phyloP scores from a whole-genome alignment of 1,140 invertebrate genomes.

The Yoshiicerus persimilis region DNA sequence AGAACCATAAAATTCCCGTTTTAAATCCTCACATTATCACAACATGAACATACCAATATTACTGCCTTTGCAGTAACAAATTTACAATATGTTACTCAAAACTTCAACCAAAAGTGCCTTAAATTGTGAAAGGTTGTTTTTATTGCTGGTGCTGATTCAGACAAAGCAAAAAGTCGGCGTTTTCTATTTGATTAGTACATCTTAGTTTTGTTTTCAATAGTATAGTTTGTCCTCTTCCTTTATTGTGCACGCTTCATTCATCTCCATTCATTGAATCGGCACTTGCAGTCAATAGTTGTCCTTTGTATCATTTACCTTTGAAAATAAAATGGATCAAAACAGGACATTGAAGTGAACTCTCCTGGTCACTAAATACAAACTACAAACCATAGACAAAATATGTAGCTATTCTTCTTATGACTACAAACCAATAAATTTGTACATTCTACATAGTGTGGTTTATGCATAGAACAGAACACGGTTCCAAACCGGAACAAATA shows the following conservation, averaged over 20 bases:
- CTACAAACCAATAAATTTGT: background rate
- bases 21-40: too few relatives aligned
- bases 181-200: background rate
- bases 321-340: background rate
- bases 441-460: background rate
- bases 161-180: background rate
- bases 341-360: background rate
- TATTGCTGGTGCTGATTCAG: background rate
- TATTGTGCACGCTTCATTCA: background rate
- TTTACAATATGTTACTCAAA: too few relatives aligned
- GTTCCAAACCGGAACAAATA: too few relatives aligned
- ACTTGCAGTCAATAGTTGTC: background rate
- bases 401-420: too few relatives aligned
- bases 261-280: background rate
- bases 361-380: background rate
- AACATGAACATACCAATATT: too few relatives aligned
- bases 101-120: too few relatives aligned
- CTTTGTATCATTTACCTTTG: background rate
- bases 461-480: background rate
- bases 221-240: background rate
- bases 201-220: background rate
- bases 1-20: too few relatives aligned
- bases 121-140: background rate
- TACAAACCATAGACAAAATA: too few relatives aligned
- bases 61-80: too few relatives aligned